These are phyloP conservation scores for Micromys minutus DNA, from an alignment of 2,113 vertebrate species.

Conservation along the genomic window DNA sequence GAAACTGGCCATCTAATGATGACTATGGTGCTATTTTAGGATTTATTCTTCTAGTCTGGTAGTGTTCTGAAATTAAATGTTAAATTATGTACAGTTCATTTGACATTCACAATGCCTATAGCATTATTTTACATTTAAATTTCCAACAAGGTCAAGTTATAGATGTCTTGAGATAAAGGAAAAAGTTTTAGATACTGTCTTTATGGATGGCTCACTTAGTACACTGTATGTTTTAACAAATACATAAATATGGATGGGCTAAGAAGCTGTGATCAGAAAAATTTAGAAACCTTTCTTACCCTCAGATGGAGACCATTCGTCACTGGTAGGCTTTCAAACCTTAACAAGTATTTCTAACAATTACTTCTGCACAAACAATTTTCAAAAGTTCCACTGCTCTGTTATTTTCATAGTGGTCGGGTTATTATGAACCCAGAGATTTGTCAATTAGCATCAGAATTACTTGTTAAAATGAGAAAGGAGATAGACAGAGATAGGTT, in stretches of 20 bases:
- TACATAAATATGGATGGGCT: neutral
- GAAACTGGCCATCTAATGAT: neutral
- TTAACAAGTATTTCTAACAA: neutral
- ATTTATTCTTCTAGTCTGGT: neutral
- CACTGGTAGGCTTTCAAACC: neutral
- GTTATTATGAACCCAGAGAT: slow-evolving; percentile 53
- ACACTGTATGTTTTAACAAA: neutral
- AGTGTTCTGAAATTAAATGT: neutral
- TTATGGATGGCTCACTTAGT: neutral
- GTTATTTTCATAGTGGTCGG: neutral
- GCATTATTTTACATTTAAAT: neutral
- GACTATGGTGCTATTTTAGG: neutral
- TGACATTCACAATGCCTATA: too few species aligned
- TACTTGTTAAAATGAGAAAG: slow-evolving; percentile 68
- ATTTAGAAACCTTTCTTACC: neutral
- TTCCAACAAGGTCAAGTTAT: neutral
- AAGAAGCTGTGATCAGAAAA: neutral
- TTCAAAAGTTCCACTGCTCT: neutral
- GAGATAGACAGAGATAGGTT: slow-evolving; percentile 70
- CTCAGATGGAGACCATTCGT: neutral
- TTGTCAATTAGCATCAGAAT: slow-evolving; percentile 70
- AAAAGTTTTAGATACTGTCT: neutral
- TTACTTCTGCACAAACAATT: neutral
- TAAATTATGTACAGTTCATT: neutral
- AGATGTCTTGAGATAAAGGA: neutral